Percentiles rank a stretch among this genome's conserved stretches.
phyloP scores from a whole-genome alignment of 2,113 vertebrate genomes.

The Caracal caracal region DNA sequence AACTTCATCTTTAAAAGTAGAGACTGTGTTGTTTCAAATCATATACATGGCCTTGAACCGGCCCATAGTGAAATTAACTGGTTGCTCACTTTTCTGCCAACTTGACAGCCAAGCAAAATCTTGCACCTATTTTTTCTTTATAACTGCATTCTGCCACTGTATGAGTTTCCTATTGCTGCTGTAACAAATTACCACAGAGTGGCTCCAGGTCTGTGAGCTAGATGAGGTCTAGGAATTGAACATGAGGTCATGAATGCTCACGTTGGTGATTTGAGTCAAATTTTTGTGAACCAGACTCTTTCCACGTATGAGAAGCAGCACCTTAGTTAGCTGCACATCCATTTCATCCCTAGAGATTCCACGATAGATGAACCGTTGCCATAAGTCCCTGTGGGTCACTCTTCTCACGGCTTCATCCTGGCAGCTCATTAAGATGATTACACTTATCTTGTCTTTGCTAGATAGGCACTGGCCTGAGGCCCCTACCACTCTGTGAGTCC shows the following conservation, averaged over 20 bases:
- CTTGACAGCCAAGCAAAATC: neutral
- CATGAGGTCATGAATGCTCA: neutral
- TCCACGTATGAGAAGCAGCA: neutral
- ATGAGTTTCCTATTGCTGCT: neutral
- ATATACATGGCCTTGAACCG: neutral
- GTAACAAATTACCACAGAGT: neutral
- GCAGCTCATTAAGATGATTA: neutral
- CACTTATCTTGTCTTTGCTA: neutral
- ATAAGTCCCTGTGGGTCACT: neutral
- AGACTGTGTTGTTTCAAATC: neutral
- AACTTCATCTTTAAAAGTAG: neutral
- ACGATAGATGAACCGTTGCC: neutral
- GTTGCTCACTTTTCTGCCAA: neutral
- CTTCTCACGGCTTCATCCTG: neutral
- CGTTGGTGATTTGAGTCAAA: neutral
- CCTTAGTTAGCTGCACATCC: neutral
- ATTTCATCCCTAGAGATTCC: neutral
- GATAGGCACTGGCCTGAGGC: neutral
- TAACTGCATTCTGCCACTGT: neutral
- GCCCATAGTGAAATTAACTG: neutral
- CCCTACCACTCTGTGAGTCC: neutral
- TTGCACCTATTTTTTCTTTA: neutral
- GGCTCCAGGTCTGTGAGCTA: neutral
- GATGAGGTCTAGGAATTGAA: neutral
- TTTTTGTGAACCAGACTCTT: neutral